Percentiles rank a stretch among this genome's conserved stretches.
Conservation (phyloP, 2,113 vertebrate genomes). For the Trichechus manatus region DNA sequence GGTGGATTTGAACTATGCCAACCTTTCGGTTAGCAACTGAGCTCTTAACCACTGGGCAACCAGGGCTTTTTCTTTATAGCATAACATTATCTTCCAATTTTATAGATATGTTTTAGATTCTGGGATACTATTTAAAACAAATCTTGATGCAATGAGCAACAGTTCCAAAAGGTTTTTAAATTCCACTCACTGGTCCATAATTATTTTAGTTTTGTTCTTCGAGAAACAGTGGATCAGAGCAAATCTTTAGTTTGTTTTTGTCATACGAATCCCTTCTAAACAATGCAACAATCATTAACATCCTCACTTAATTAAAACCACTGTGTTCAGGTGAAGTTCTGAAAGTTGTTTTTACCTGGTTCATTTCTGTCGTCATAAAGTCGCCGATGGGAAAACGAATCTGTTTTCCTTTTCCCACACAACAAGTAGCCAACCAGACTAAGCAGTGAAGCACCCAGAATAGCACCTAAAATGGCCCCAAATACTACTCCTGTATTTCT, state of each 20-base stretch:
- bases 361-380: constrained; percentile 92
- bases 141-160: neutral
- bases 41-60: no score
- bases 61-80: neutral
- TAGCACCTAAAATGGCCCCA: constrained; percentile 87
- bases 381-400: constrained; percentile 91
- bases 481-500: constrained; percentile 81
- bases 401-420: constrained; percentile 86
- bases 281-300: neutral
- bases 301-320: neutral
- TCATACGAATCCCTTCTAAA: neutral
- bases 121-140: neutral
- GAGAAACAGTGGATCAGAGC: neutral
- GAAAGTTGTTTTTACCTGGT: constrained; percentile 88
- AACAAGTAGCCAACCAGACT: constrained; percentile 88
- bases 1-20: no score
- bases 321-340: neutral
- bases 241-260: neutral
- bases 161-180: neutral
- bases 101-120: neutral
- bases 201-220: constrained; percentile 39
- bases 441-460: constrained; percentile 86
- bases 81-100: neutral
- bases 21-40: no score
- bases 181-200: neutral